Base-by-base conservation (phyloP, 1,140 invertebrate species). In the Drosophila mayri region DNA sequence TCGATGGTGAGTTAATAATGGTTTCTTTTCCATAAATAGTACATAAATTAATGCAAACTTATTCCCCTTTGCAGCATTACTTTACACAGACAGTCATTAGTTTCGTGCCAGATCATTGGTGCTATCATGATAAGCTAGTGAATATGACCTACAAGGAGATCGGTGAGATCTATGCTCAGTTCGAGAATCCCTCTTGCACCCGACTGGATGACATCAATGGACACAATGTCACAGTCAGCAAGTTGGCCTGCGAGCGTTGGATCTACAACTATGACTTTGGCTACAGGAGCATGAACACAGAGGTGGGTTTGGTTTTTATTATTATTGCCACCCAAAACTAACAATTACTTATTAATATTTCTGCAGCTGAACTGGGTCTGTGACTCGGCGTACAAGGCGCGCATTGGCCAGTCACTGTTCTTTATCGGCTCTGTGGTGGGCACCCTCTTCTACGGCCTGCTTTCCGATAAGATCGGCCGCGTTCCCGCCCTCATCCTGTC, bases 341-440 rank as follows among this genome's bases (percentile, higher is more conserved):
- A 46, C 2, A 5, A 37, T 32, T 9, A 0, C 32, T 18, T 16
- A 4, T 20, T 38, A 25, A 12, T 9, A 7, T 25, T 25, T 47
- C 9, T 16, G 16, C 50, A 95, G 95, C 77, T 94, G 9, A 92
- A 95, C 75, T 95, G 95, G 95, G 94, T 95, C 5, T 95, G 95
- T 81, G 93, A 93, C 12, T 93, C 95, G 11, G 92, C 93, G 61
- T 95, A 95, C 93, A 94, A 94, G 85, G 93, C 94, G 10, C 93
- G 93, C n/a, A 81, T 95, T 14, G 94, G 94, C 5, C 95, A 95
- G 88, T 94, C 94, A 1, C 87, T 95, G 41, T 95, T 95, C 86
- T 95, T 95, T 79, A 93, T 94, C 63, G 95, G 95, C 10, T 94
- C 94, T 11, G 93, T 95, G 9, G 73, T 95, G n/a, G 95, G 95